Base-by-base conservation (phyloP, 2,113 vertebrate genomes). In the Syngnathus typhle region DNA sequence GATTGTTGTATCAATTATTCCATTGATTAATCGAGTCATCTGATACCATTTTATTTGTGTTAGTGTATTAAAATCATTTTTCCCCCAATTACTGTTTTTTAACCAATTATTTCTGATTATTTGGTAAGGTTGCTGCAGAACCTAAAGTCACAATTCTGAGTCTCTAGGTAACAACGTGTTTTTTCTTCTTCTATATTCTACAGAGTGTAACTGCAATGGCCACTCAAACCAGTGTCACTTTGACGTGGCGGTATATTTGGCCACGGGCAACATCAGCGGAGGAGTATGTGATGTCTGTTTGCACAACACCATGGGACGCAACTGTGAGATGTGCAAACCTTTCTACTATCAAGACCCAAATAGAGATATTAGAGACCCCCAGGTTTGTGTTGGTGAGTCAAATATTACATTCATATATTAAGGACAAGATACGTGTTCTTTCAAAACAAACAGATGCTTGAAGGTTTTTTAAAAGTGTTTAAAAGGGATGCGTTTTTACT, bases 171-270 rank as follows among this genome's bases (percentile, higher is more conserved):
- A 3, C 11, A 23, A 23, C 11, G n/a, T 10, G 51, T 54, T 21
- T 11, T 54, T 21, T 54, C 11, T 11, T 23, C 10, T 56, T 12
- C 54, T 56, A 1, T 32, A 32, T 56, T 18, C 0, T 82, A 2
- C 52, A 98, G 96, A 93, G 76, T 97, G 96, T 0, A 93, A 94
- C 84, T 98, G 96, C 78, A 94, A 97, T 0, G 84, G 91, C 63
- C 96, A 98, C 68, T 84, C 94, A 0, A 81, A 1, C 59, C 87
- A 76, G 41, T 98, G 96, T 69, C 95, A 97, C 89, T 98, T 98
- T 0, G 96, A 98, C 84, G 96, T 95, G 93, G 96, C 94, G 0
- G 88, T 94, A 38, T 98, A 91, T 85, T 80, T 97, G 87, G 90
- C 93, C 23, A 94, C 89, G 5, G 90, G 93, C 11, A 97, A 97